Percentiles rank a stretch among this genome's conserved stretches.
phyloP scores from a whole-genome alignment of 2,797 vertebrate species.

The Sebastiscus albofasciatus region DNA sequence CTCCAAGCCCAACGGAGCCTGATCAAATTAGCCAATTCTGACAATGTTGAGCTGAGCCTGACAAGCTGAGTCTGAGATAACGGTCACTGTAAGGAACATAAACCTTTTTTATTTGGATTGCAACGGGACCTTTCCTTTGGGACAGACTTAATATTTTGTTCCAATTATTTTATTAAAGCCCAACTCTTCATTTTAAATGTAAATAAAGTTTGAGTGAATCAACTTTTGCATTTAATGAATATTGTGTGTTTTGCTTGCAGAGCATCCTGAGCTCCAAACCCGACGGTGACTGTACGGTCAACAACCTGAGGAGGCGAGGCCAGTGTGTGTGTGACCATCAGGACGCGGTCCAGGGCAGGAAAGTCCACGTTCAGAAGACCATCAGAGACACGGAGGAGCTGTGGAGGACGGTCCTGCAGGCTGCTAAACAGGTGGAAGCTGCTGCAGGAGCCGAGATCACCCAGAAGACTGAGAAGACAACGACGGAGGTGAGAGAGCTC shows the following conservation, averaged over 20 bases:
- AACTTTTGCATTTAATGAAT: not conserved
- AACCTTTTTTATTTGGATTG: not conserved
- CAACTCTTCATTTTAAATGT: not conserved
- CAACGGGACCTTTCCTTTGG: not conserved
- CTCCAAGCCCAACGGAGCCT: not conserved
- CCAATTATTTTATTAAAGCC: no score
- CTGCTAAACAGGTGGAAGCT: conserved; percentile 24
- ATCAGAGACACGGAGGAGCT: conserved; percentile 71
- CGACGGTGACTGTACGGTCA: conserved; percentile 83
- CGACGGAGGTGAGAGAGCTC: conserved; percentile 39
- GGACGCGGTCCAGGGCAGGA: conserved; percentile 58
- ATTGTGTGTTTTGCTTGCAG: conserved; percentile 61
- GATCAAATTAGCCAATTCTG: no score
- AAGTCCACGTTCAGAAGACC: conserved; percentile 57
- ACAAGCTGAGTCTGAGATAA: no score
- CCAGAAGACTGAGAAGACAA: conserved; percentile 58
- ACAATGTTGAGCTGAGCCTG: no score
- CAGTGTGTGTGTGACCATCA: conserved; percentile 68
- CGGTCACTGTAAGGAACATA: no score
- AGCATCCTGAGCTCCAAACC: conserved; percentile 77
- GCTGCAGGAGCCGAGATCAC: conserved; percentile 50
- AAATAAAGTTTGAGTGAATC: not conserved
- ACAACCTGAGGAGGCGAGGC: conserved; percentile 75
- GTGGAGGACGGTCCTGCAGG: conserved; percentile 69
- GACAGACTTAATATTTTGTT: not conserved